phyloP scores from a whole-genome alignment of 2,888 invertebrate genomes.

The Clitarchus hookeri region DNA sequence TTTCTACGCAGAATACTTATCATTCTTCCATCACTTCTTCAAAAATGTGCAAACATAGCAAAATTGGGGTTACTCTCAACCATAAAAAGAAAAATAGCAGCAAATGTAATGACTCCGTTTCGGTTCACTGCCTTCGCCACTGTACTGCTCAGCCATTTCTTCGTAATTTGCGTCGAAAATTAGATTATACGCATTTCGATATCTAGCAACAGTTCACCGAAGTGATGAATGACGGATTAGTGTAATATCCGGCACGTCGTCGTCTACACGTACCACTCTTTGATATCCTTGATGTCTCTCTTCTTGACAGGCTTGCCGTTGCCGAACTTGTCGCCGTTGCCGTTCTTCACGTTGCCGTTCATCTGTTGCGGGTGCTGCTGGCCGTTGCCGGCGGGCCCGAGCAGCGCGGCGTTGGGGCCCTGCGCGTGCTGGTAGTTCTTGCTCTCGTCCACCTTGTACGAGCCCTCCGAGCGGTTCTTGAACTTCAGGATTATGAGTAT shows the following conservation, averaged over 20 bases:
- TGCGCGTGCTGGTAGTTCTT: conserved; percentile 67
- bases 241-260: background rate
- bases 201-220: too few species aligned
- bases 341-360: conserved; percentile 49
- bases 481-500: conserved; percentile 89
- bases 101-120: background rate
- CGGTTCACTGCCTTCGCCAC: background rate
- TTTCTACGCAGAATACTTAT: background rate
- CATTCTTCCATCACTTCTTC: background rate
- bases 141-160: background rate
- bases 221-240: background rate
- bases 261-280: conserved; percentile 90
- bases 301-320: conserved; percentile 66
- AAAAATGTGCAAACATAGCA: background rate
- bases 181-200: background rate
- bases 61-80: background rate
- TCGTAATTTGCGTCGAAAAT: background rate
- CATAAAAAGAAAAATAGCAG: background rate
- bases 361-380: conserved; percentile 53
- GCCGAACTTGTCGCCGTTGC: too few species aligned
- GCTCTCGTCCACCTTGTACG: conserved; percentile 90
- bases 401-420: conserved; percentile 77
- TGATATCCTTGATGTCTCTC: conserved; percentile 84
- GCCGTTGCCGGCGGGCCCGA: conserved; percentile 63
- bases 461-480: conserved; percentile 81